Base-by-base conservation (phyloP, 2,797 vertebrate genomes). In the Sebastes cheni region DNA sequence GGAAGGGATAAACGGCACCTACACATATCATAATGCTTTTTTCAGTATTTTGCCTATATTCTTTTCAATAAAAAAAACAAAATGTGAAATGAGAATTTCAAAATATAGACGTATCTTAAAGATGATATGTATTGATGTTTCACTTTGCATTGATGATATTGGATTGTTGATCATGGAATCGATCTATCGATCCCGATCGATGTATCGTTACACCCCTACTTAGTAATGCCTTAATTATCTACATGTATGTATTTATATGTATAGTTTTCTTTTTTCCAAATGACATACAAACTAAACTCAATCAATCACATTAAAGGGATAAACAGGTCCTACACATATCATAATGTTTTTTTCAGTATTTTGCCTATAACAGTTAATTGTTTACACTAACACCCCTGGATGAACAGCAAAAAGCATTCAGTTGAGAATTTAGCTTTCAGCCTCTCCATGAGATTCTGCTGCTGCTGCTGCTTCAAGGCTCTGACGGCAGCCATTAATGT, bases 401-500 rank as follows among this genome's bases (percentile, higher is more conserved):
- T 87, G 87, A 90, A 79, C 80, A 82, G 88, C 75, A 62, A 55
- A 62, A 55, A 64, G 62, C 85, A 64, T 81, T 82, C 71, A 75
- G 80, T 52, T 10, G 75, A 81, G 73, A 82, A 78, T 88, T 52
- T 72, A 76, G 86, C 81, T 72, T 46, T 59, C 58, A 67, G 60
- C 30, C 56, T 74, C 78, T 89, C 55, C 66, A 42, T 36, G 69
- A 86, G 67, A 82, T 72, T 64, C 85, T 74, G 79, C 80, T 87
- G 39, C 80, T 87, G 46, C 68, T 70, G 69, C 85, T 75, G 77
- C 79, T 86, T 52, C 68, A 29, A 87, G 79, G 77, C 88, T 95
- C 75, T 88, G 91, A 92, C 89, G 88, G 90, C 87, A 94, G 85
- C 88, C 91, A 95, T 95, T 95, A 95, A 93, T 93, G 93, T 91